Percentiles rank a stretch among this genome's conserved stretches.
phyloP scores from a whole-genome alignment of 1,140 invertebrate genomes.

The Metaphire vulgaris region DNA sequence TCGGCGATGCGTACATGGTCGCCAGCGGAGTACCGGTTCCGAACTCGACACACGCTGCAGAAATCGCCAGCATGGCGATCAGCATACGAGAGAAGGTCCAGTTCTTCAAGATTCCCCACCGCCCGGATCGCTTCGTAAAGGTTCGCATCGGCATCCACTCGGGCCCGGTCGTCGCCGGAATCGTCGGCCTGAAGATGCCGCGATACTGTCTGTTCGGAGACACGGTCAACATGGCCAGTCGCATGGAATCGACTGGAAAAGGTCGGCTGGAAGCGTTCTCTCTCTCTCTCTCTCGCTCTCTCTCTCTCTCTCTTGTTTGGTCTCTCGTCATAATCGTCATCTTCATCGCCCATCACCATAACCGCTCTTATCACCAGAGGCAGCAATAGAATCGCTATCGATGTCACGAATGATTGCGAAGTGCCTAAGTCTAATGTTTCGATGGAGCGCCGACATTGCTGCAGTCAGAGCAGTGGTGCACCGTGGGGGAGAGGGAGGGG shows the following conservation, averaged over 20 bases:
- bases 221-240: slow-evolving; percentile 59
- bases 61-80: slow-evolving; percentile 83
- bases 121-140: slow-evolving; percentile 20
- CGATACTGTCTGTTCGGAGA: slow-evolving; percentile 55
- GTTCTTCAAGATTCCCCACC: slow-evolving; percentile 26
- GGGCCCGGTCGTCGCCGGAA: slow-evolving; percentile 70
- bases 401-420: too few species aligned
- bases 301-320: too few species aligned
- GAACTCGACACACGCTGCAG: slow-evolving; percentile 69
- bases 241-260: slow-evolving; percentile 80
- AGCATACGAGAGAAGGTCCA: slow-evolving; percentile 68
- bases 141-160: slow-evolving; percentile 31
- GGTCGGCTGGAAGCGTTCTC: too few species aligned
- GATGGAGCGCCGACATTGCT: too few species aligned
- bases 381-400: too few species aligned
- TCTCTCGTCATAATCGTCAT: too few species aligned
- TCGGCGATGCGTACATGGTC: slow-evolving; percentile 88
- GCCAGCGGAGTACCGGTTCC: slow-evolving; percentile 78
- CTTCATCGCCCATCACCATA: too few species aligned
- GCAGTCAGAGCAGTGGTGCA: too few species aligned
- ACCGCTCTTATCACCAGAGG: too few species aligned
- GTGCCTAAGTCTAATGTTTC: too few species aligned
- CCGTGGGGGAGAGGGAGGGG: too few species aligned
- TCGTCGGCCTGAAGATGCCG: slow-evolving; percentile 29
- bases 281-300: too few species aligned